These are phyloP conservation scores for Amiota minor DNA, from an alignment of 2,888 invertebrate species.

Conservation along the genomic window DNA sequence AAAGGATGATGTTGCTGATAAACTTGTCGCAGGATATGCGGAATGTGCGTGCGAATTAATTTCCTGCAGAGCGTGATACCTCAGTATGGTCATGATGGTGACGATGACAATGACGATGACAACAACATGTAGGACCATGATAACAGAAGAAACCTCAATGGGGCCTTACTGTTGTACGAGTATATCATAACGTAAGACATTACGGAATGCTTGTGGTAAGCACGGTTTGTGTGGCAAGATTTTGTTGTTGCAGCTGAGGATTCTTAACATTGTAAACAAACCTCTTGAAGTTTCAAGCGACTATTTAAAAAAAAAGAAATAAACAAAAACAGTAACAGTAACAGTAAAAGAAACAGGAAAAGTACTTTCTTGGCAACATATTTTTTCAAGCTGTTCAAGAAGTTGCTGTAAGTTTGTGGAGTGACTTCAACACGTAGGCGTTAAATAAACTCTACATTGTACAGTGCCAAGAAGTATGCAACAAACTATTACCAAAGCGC, in stretches of 20 bases:
- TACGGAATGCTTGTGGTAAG: too few species aligned
- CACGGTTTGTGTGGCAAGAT: background rate
- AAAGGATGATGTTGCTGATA: constrained; percentile 25
- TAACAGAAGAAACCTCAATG: too few species aligned
- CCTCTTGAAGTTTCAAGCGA: too few species aligned
- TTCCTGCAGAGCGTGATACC: constrained; percentile 50
- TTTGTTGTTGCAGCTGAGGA: background rate
- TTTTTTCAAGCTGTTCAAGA: constrained; percentile 12
- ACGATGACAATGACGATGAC: background rate
- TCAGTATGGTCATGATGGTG: constrained; percentile 5
- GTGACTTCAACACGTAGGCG: constrained; percentile 23
- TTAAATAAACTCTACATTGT: constrained; percentile 18
- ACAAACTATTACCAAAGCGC: constrained; percentile 14
- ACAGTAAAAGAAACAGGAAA: too few species aligned
- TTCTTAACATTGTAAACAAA: too few species aligned
- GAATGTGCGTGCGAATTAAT: constrained; percentile 57
- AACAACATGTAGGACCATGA: too few species aligned
- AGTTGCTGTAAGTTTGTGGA: constrained; percentile 11
- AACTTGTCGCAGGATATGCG: constrained; percentile 27
- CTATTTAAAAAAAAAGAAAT: too few species aligned
- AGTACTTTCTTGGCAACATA: background rate
- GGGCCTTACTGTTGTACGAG: too few species aligned
- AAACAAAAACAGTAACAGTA: too few species aligned
- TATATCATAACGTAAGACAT: too few species aligned
- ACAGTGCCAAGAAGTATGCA: background rate